Base-by-base conservation (phyloP, 2,797 vertebrate species). In the Thalassophryne amazonica region DNA sequence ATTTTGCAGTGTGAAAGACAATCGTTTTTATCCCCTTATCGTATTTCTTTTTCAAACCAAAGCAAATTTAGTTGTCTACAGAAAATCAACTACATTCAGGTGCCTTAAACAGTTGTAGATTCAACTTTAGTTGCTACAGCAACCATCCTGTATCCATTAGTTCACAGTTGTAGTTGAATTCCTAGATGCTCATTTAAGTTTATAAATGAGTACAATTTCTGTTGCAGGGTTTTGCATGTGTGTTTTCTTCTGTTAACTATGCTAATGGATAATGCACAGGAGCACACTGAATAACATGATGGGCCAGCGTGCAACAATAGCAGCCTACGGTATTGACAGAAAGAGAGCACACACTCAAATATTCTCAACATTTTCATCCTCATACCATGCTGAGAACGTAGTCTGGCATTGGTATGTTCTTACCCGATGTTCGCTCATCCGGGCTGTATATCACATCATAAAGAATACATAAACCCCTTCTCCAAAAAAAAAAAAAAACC, bases 371-470 rank as follows among this genome's bases (percentile, higher is more conserved):
- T 85, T 80, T 84, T 85, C 76, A 80, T 84, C 74, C 68, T 77
- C 49, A 66, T 82, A 79, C 77, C 79, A 84, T 67, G 78, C 80
- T 76, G 80, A 60, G 77, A 87, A 86, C 46, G 73, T 85, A 86
- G 80, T 78, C 75, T 85, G 81, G 73, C 79, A 63, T 66, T 83
- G 80, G 83, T 78, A 80, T 85, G 84, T 86, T 84, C 83, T 85
- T 78, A 80, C 78, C 78, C 83, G 76, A 59, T 63, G 78, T 85
- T 87, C 83, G 76, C 76, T 81, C 83, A 89, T 84, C 73, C 72
- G 40, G 83, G 84, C 81, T 86, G 77, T 81, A 88, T 75, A 89
- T 86, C 85, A 88, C 83, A 87, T 88, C 85, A 89, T 86, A 87
- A 86, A 86, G 87, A 87, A 89, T 89, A 87, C 76, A 86, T 87